Base-by-base conservation (phyloP, 1,140 invertebrate species). In the Drosophila murphyi region DNA sequence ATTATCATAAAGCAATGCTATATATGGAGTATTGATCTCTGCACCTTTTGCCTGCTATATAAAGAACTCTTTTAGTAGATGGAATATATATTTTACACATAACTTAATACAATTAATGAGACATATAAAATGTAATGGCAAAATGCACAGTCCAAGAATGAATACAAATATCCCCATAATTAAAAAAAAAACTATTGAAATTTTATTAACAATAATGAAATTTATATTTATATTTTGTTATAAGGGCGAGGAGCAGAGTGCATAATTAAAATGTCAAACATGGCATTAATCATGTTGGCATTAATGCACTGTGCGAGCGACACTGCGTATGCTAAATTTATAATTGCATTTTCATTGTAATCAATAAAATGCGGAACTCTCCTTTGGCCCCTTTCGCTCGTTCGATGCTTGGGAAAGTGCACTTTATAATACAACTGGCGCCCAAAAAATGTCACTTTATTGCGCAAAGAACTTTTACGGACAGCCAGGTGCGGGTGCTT, bases 281-380 rank as follows among this genome's bases (percentile, higher is more conserved):
- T 71, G 80, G 59, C 65, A 87, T 82, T 74, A 87, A 87, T 87
- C 79, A 83, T 88, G 52, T 80, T 77, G 59, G 65, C 12, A 12
- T 80, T 88, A 87, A 87, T 88, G 83, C 80, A 82, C 72, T 82
- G 29, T 12, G 35, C 52, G 12, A 61, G 56, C 48, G 39, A 39
- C 62, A 3, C 41, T 61, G 48, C 59, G 65, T 69, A 43, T 69
- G 74, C 80, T 88, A 80, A 87, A 87, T 80, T 82, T 87, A 88
- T 87, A 87, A 87, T 87, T 88, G 79, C 85, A 82, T 87, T 87
- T 88, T 72, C 80, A 88, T 87, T 87, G 83, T 88, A 87, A 80
- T 88, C 85, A 83, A 87, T 88, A 77, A 80, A 59, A 62, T 63
- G 56, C 43, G 41, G 55, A 62, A n/a, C 56, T 50, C 37, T 41